Evolutionary conservation across 2,113 vertebrate species (phyloP).

Genomic region (Phylloscopus whistleri): DNA sequence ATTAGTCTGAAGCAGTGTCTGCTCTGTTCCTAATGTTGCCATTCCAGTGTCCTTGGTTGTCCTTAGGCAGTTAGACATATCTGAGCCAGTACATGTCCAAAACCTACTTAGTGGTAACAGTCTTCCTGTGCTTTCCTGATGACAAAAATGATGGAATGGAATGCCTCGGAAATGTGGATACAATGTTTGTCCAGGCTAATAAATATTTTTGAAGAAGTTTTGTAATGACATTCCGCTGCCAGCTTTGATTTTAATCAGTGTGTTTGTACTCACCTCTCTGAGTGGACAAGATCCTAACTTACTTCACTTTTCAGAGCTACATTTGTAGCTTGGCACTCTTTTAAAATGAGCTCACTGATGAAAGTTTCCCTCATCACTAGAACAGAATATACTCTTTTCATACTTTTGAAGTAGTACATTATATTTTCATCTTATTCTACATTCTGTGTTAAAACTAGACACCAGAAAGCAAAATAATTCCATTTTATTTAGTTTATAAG

Average conservation of each 20-base stretch:
- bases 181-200: background rate
- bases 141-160: background rate
- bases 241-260: background rate
- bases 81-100: background rate
- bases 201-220: background rate
- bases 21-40: background rate
- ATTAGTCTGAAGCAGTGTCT: background rate
- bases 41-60: background rate
- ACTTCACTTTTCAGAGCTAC: background rate
- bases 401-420: background rate
- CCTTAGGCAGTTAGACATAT: background rate
- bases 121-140: background rate
- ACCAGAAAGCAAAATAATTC: background rate
- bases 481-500: background rate
- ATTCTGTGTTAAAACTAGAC: background rate
- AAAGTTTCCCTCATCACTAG: background rate
- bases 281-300: background rate
- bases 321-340: background rate
- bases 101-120: background rate
- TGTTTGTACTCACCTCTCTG: background rate
- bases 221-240: background rate
- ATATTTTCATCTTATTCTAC: background rate
- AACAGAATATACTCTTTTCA: background rate
- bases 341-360: background rate
- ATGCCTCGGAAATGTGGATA: background rate